These are phyloP conservation scores for Drosophila kikkawai DNA, from an alignment of 1,140 invertebrate species.

Conservation along the genomic window DNA sequence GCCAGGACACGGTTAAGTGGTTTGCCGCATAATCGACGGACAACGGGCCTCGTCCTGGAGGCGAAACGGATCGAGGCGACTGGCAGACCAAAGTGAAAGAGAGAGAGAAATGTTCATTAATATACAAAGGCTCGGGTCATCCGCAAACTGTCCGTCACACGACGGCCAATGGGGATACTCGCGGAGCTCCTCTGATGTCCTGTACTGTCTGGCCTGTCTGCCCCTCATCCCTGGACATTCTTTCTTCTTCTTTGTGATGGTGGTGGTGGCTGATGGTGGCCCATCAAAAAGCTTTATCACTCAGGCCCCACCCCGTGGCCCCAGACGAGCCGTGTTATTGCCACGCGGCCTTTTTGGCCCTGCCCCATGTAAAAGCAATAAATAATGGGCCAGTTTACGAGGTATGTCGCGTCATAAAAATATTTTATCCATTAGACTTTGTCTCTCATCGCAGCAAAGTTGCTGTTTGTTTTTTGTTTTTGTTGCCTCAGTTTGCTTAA, in stretches of 20 bases:
- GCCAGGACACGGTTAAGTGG: constrained; percentile 64
- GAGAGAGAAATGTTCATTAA: constrained; percentile 62
- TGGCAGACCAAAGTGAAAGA: neutral
- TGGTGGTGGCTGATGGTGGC: constrained; percentile 9
- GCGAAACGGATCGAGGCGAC: constrained; percentile 29
- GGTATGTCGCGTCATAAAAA: constrained; percentile 66
- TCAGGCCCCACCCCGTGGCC: constrained; percentile 5
- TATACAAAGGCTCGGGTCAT: constrained; percentile 63
- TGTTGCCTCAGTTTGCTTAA: constrained; percentile 61
- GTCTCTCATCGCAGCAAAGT: constrained; percentile 44
- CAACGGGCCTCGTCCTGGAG: constrained; percentile 20
- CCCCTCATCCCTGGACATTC: constrained; percentile 16
- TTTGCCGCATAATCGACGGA: constrained; percentile 69
- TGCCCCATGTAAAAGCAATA: constrained; percentile 75
- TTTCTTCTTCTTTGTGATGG: neutral
- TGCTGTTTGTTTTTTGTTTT: constrained; percentile 28
- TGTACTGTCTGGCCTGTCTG: constrained; percentile 20
- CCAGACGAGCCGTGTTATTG: constrained; percentile 21
- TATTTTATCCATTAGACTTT: constrained; percentile 78
- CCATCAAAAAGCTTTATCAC: constrained; percentile 52
- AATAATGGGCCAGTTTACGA: constrained; percentile 73
- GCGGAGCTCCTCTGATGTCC: constrained; percentile 36
- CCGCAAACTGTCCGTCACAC: constrained; percentile 60
- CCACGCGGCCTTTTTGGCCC: constrained; percentile 56
- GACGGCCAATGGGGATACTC: constrained; percentile 33